Percentiles rank a stretch among this genome's conserved stretches.
These are phyloP conservation scores for Agonopterix arenella DNA, from an alignment of 2,888 invertebrate species.

Conservation along the genomic window DNA sequence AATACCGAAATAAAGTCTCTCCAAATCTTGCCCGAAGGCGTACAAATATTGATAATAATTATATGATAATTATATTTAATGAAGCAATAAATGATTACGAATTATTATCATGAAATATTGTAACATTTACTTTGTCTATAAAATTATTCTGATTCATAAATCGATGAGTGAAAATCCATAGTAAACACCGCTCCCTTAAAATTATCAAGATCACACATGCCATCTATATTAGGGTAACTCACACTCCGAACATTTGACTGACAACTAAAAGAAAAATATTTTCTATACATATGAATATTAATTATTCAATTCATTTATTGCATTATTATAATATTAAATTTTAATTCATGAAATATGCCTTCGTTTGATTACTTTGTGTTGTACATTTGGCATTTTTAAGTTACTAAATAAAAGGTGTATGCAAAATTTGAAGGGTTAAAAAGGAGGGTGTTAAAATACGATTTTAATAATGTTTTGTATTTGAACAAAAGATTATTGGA, in stretches of 20 bases:
- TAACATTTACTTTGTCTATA: no score
- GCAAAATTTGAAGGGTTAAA: slow-evolving; percentile 1
- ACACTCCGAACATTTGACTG: slow-evolving; percentile 37
- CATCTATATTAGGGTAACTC: background rate
- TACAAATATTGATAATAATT: no score
- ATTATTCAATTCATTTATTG: slow-evolving; percentile 40
- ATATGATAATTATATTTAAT: no score
- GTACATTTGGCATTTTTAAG: slow-evolving; percentile 31
- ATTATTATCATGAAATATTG: no score
- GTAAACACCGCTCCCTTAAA: background rate
- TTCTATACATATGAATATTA: slow-evolving; percentile 63
- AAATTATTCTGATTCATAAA: no score
- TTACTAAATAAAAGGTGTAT: slow-evolving; percentile 13
- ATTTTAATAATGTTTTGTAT: no score
- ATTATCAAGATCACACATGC: background rate
- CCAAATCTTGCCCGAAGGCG: no score
- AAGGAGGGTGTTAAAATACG: background rate
- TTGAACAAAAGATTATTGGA: no score
- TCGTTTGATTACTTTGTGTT: slow-evolving; percentile 20
- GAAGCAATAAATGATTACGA: no score
- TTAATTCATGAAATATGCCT: slow-evolving; percentile 30
- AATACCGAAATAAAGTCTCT: no score
- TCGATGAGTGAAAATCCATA: no score
- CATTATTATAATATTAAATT: slow-evolving; percentile 19
- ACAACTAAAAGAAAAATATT: slow-evolving; percentile 61